Conservation (phyloP, 1,140 invertebrate species). For the Calliopsis andreniformis region DNA sequence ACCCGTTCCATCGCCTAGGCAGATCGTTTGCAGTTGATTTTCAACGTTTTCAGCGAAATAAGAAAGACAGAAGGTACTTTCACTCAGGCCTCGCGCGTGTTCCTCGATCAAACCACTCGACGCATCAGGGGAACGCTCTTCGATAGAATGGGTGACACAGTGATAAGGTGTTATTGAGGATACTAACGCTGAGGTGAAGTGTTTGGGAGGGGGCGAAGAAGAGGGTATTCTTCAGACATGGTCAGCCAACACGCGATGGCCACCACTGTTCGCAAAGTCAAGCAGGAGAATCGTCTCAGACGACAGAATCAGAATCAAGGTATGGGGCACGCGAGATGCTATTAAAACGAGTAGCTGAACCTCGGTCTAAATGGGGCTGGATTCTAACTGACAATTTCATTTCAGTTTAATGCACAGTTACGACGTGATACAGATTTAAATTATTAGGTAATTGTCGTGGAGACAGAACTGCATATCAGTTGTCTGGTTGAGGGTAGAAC, state of each 20-base stretch:
- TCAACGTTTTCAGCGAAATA: background rate
- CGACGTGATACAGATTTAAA: too few species aligned
- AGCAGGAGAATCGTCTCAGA: slow-evolving; percentile 78
- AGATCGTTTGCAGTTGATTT: background rate
- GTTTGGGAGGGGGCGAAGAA: slow-evolving; percentile 26
- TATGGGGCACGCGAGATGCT: slow-evolving; percentile 36
- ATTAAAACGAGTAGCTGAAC: background rate
- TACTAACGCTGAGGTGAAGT: background rate
- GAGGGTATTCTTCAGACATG: slow-evolving; percentile 69
- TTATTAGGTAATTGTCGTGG: too few species aligned
- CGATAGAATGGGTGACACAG: background rate
- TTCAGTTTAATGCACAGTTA: too few species aligned
- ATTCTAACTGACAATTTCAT: too few species aligned
- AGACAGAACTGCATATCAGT: too few species aligned
- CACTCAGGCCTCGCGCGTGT: background rate
- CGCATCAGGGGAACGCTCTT: background rate
- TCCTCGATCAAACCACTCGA: background rate
- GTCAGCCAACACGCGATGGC: slow-evolving; percentile 79
- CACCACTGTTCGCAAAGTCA: slow-evolving; percentile 78
- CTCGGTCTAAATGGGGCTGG: too few species aligned
- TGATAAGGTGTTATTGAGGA: background rate
- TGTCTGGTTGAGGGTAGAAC: too few species aligned
- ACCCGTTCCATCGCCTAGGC: background rate
- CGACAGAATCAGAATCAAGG: slow-evolving; percentile 75
- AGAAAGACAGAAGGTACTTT: background rate